Evolutionary conservation across 2,797 vertebrate species (phyloP).

Genomic region (Sebastes dallii): DNA sequence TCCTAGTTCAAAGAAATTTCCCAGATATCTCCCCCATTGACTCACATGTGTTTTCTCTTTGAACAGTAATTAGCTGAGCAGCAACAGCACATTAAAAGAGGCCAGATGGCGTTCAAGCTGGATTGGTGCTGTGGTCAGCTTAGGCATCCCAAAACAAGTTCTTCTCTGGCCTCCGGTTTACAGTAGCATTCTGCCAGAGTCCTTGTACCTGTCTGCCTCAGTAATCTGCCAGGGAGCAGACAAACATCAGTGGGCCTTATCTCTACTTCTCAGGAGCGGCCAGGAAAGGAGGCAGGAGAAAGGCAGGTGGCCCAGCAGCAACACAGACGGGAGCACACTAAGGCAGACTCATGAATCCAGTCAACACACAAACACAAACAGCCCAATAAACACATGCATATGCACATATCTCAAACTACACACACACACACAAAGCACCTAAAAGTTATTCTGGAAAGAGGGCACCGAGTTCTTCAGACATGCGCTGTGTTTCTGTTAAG

Average conservation of each 20-base stretch:
- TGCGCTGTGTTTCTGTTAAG: slow-evolving; percentile 10
- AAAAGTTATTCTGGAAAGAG: slow-evolving; percentile 27
- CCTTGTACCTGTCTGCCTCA: slow-evolving; percentile 66
- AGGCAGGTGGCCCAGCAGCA: slow-evolving; percentile 48
- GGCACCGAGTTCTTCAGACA: slow-evolving; percentile 8
- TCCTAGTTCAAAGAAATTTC: not conserved
- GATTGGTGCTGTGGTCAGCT: slow-evolving; percentile 39
- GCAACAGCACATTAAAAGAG: not conserved
- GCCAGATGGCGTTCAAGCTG: slow-evolving; percentile 18
- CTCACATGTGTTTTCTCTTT: slow-evolving; percentile 2
- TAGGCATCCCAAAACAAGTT: slow-evolving; percentile 43
- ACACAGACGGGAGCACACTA: slow-evolving; percentile 39
- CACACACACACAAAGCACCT: slow-evolving; percentile 6
- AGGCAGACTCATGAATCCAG: slow-evolving; percentile 43
- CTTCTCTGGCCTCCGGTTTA: slow-evolving; percentile 48
- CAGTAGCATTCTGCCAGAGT: slow-evolving; percentile 53
- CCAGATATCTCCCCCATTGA: not conserved
- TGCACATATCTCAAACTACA: slow-evolving; percentile 2
- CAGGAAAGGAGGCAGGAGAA: slow-evolving; percentile 57
- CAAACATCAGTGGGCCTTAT: slow-evolving; percentile 81
- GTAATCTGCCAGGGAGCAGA: slow-evolving; percentile 79
- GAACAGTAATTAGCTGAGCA: slow-evolving; percentile 18
- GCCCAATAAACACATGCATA: slow-evolving; percentile 45
- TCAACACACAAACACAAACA: slow-evolving; percentile 47
- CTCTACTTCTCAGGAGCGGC: slow-evolving; percentile 76